A percentile compares a stretch with the other conserved stretches of the same genome.
These are phyloP conservation scores for Indicator maculatus DNA, from an alignment of 2,113 vertebrate species.

Conservation along the genomic window DNA sequence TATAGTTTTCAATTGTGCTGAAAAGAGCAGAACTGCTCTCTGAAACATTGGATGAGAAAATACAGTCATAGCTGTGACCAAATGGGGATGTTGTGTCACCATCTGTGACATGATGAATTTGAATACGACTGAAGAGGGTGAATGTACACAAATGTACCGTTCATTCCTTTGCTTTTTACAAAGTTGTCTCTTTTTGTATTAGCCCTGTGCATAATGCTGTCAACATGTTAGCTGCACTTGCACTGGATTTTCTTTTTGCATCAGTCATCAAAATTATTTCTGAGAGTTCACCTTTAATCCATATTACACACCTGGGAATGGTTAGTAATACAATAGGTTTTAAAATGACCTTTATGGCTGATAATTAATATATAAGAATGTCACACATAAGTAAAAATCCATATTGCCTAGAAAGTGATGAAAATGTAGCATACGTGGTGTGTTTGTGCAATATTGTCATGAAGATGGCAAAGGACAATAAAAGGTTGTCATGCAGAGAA, in stretches of 20 bases:
- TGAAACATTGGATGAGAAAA: not conserved
- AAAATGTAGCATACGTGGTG: not conserved
- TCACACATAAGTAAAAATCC: not conserved
- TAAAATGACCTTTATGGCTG: not conserved
- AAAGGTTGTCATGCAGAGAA: not conserved
- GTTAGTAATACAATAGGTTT: not conserved
- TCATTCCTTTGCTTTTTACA: not conserved
- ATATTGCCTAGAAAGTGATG: not conserved
- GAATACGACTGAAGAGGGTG: not conserved
- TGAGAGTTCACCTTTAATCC: not conserved
- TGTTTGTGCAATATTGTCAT: fast-evolving
- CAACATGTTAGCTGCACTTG: not conserved
- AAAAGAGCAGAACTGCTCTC: not conserved
- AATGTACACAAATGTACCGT: not conserved
- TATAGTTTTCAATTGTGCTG: not conserved
- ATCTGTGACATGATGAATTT: not conserved
- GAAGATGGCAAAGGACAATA: not conserved
- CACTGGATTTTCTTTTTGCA: not conserved
- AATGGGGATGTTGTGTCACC: not conserved
- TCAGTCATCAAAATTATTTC: not conserved
- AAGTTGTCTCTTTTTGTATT: not conserved
- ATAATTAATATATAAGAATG: not conserved
- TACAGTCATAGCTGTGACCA: not conserved
- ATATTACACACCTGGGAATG: not conserved
- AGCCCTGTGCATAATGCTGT: not conserved